Percentiles rank a stretch among this genome's conserved stretches.
Evolutionary conservation across 2,113 vertebrate genomes (phyloP).

Genomic region (Spheniscus mendiculus): DNA sequence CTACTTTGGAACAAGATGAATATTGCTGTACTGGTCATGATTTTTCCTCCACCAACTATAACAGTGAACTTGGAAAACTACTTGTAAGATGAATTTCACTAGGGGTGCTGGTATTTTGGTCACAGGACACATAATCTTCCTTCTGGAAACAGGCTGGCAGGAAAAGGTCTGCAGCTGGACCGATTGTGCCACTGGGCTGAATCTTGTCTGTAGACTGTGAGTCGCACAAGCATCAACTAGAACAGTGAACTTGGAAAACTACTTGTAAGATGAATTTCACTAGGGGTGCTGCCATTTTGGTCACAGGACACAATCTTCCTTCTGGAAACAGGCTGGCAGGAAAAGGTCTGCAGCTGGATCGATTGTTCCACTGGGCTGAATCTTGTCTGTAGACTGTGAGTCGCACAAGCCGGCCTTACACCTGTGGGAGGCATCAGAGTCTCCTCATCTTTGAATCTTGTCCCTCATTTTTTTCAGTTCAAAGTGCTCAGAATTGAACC

Average conservation of each 20-base stretch:
- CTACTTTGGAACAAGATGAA: neutral
- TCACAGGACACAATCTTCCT: neutral
- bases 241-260: neutral
- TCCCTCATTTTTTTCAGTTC: neutral
- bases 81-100: neutral
- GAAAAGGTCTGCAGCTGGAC: neutral
- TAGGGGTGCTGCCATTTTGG: neutral
- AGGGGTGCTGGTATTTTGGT: neutral
- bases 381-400: neutral
- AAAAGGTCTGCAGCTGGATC: neutral
- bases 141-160: neutral
- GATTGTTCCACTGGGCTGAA: neutral
- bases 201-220: neutral
- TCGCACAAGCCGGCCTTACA: neutral
- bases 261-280: neutral
- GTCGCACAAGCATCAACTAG: neutral
- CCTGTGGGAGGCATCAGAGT: neutral
- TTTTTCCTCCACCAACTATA: neutral
- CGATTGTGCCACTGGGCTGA: neutral
- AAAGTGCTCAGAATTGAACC: neutral
- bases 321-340: neutral
- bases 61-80: neutral
- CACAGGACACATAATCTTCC: neutral
- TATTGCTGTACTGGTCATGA: neutral
- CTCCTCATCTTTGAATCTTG: neutral